Evolutionary conservation across 2,113 vertebrate genomes (phyloP).

Genomic region (Oreocharis arfaki): DNA sequence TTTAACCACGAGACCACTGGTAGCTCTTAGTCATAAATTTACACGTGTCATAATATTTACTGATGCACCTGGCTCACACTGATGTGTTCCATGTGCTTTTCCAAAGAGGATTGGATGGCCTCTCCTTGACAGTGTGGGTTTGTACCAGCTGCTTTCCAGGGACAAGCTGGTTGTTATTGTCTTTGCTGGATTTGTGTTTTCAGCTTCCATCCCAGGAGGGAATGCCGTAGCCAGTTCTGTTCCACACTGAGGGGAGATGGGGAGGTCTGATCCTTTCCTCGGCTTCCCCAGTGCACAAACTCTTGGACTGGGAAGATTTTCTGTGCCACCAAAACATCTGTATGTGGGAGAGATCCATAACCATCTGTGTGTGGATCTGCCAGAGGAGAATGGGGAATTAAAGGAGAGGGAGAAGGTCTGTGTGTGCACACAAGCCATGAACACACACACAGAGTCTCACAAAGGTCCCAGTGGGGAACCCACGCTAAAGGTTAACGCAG

Average conservation of each 20-base stretch:
- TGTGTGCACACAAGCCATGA: not conserved
- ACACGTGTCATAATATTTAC: not conserved
- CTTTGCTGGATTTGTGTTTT: not conserved
- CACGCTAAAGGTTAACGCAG: constrained; percentile 63
- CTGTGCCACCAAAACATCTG: not conserved
- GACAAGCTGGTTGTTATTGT: not conserved
- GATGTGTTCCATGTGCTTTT: not conserved
- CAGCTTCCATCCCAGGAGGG: not conserved
- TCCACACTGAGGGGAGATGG: not conserved
- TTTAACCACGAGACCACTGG: not conserved
- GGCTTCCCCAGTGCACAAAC: not conserved
- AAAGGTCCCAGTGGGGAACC: constrained; percentile 48
- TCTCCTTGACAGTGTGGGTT: not conserved
- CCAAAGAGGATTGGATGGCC: not conserved
- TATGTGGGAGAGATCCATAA: not conserved
- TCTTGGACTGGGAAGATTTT: not conserved
- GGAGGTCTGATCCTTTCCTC: not conserved
- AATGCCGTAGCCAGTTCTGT: not conserved
- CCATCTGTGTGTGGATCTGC: not conserved
- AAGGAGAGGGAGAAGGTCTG: constrained; percentile 7
- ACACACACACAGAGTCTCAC: not conserved
- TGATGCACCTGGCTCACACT: not conserved
- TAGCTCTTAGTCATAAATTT: not conserved
- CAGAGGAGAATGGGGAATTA: not conserved
- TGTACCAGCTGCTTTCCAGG: not conserved